Evolutionary conservation across 2,113 vertebrate genomes (phyloP).

Genomic region (Esox niger): DNA sequence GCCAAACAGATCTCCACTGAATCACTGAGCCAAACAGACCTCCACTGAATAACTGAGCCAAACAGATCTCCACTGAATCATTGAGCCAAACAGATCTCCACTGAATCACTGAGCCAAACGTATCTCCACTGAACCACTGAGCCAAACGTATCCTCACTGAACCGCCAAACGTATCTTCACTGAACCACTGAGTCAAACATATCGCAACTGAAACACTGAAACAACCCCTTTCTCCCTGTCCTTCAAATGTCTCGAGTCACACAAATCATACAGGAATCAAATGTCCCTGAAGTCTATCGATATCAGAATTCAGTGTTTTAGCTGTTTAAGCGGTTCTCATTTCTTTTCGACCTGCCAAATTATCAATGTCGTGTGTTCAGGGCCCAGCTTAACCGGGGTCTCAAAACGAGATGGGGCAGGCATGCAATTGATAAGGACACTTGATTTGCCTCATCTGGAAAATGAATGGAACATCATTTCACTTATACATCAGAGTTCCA

Average conservation of each 20-base stretch:
- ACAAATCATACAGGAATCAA: slow-evolving; percentile 42
- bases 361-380: no score
- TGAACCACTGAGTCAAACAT: no score
- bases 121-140: slow-evolving; percentile 52
- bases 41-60: no score
- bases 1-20: slow-evolving; percentile 38
- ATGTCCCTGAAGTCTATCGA: slow-evolving; percentile 63
- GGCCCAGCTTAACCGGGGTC: background rate
- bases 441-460: slow-evolving; percentile 53
- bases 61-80: no score
- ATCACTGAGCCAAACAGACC: slow-evolving; percentile 27
- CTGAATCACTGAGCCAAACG: no score
- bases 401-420: background rate
- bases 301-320: slow-evolving; percentile 55
- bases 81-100: no score
- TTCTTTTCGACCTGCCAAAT: slow-evolving; percentile 9
- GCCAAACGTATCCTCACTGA: slow-evolving; percentile 9
- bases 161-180: no score
- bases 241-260: slow-evolving; percentile 44
- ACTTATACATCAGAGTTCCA: slow-evolving; percentile 60
- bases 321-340: slow-evolving; percentile 60
- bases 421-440: slow-evolving; percentile 53
- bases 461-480: slow-evolving; percentile 57
- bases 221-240: slow-evolving; percentile 23
- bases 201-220: no score